Evolutionary conservation across 1,140 invertebrate genomes (phyloP).

Genomic region (Ceratina japonica): DNA sequence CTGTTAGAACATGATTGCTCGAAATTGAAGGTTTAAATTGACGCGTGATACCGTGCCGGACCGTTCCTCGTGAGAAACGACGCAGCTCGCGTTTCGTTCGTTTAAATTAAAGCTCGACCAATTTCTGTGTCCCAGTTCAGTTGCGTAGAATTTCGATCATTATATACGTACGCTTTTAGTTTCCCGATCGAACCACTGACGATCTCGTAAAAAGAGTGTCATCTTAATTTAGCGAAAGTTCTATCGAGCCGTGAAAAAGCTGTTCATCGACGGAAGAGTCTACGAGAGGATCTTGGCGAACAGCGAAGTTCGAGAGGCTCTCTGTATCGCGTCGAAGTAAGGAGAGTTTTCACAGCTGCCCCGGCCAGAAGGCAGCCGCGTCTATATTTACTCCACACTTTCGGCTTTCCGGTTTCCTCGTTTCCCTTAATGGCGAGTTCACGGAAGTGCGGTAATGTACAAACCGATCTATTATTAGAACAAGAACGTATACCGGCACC

Average conservation of each 20-base stretch:
- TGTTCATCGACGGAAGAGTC: no score
- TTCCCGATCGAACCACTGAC: no score
- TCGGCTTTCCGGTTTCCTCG: conserved; percentile 62
- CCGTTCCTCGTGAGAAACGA: conserved; percentile 26
- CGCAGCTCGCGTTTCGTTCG: neutral
- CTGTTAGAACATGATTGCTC: conserved; percentile 17
- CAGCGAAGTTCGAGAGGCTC: neutral
- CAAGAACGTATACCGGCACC: neutral
- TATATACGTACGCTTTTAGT: no score
- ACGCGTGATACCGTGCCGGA: conserved; percentile 16
- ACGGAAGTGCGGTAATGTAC: conserved; percentile 66
- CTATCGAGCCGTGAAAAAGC: no score
- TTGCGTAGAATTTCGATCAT: no score
- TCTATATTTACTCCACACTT: conserved; percentile 58
- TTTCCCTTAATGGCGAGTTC: conserved; percentile 60
- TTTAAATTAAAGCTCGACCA: no score
- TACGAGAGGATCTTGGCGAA: neutral
- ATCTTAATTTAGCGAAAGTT: no score
- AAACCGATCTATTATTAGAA: conserved; percentile 61
- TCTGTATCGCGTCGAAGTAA: conserved; percentile 32
- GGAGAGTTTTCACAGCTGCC: conserved; percentile 62
- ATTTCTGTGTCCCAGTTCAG: no score
- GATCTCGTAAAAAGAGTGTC: no score
- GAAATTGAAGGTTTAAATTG: conserved; percentile 37
- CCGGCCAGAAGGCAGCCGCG: conserved; percentile 50